Base-by-base conservation (phyloP, 2,113 vertebrate genomes). In the Neolamprologus brichardi region DNA sequence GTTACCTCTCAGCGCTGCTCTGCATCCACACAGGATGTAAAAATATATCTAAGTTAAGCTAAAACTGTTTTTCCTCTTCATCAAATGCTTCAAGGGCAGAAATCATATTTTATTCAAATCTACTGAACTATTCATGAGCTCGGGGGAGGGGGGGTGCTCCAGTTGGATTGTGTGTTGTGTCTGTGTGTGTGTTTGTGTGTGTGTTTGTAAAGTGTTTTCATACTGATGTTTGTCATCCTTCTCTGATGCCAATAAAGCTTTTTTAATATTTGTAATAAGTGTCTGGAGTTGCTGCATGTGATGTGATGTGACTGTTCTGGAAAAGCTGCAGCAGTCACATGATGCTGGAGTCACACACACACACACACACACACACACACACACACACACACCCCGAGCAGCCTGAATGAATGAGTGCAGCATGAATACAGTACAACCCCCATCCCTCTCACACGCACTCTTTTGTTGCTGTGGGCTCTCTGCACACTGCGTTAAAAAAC, bases 311-410 rank as follows among this genome's bases (percentile, higher is more conserved):
- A 41, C 34, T 84, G 81, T 87, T 90, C 67, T 81, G 72, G 88
- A 92, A 87, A 90, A 72, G 70, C 83, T 1, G 41, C 62, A 83
- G 82, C 51, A 39, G 81, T 88, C 94, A 91, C 91, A 83, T 92
- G 90, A 86, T 62, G 1, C 9, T 1, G 80, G 81, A 81, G 62
- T 1, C 53, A 0, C 53, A 53, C 83, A 44, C 62, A 60, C 28
- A 58, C 34, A 58, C 62, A 51, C 52, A n/a, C 60, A 5, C 60
- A 13, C 32, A n/a, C 64, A 60, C 82, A 44, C 62, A 60, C 28
- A 58, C 34, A 58, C 62, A 51, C 52, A n/a, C 60, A 5, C 62
- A 14, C 34, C 0, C 62, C 1, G 7, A 41, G n/a, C 64, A 2
- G 34, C n/a, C 34, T 44, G 70, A 39, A 83, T 84, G 82, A 93